These are phyloP conservation scores for Creontiades dilutus DNA, from an alignment of 2,888 invertebrate genomes.

Conservation along the genomic window DNA sequence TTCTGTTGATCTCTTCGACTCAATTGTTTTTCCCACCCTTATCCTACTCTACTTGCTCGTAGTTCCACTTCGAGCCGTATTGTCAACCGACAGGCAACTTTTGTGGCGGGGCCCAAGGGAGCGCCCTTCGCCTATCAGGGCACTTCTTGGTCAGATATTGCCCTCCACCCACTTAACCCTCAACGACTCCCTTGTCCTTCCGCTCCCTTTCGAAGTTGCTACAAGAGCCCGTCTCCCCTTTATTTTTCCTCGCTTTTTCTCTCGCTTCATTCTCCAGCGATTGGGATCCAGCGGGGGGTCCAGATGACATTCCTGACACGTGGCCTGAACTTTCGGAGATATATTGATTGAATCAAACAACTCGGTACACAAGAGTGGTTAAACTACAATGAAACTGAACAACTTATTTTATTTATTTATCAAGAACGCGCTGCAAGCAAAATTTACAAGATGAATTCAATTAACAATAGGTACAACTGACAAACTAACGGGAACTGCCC, in stretches of 20 bases:
- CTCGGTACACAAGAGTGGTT: too few species aligned
- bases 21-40: background rate
- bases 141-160: conserved; percentile 39
- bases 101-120: background rate
- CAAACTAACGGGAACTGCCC: too few species aligned
- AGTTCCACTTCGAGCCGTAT: background rate
- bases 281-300: conserved; percentile 2
- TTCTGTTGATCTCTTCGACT: too few species aligned
- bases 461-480: too few species aligned
- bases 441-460: too few species aligned
- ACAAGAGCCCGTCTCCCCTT: background rate
- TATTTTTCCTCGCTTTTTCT: background rate
- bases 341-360: background rate
- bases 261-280: background rate
- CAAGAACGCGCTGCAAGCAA: too few species aligned
- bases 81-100: background rate
- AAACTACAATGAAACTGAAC: too few species aligned
- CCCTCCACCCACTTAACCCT: conserved; percentile 27
- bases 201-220: background rate
- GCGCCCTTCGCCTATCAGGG: conserved; percentile 2
- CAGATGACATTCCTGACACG: conserved; percentile 20
- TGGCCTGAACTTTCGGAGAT: background rate
- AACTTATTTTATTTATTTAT: too few species aligned
- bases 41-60: too few species aligned
- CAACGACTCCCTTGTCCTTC: background rate